Evolutionary conservation across 37 sponge, comb jelly and placozoan species (phyloP).

Genomic region (Theonella swinhoei): DNA sequence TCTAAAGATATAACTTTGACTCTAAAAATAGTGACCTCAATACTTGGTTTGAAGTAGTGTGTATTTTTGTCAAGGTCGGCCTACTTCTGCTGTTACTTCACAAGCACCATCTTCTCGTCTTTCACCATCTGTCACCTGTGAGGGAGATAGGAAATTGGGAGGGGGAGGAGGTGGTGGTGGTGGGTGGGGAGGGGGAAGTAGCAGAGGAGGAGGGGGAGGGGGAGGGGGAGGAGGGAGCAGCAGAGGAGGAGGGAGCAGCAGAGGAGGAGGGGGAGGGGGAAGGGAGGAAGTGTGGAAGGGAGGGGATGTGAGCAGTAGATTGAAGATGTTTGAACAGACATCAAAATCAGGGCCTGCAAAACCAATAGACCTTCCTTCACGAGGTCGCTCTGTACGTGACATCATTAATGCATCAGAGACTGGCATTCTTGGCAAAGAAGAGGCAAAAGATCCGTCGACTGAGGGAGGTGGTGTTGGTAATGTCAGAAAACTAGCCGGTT

Average conservation of each 20-base stretch:
- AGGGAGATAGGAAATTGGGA: background rate
- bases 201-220: background rate
- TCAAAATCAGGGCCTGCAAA: background rate
- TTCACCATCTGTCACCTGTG: too few species aligned
- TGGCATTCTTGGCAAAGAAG: background rate
- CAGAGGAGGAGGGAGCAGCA: background rate
- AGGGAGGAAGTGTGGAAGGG: background rate
- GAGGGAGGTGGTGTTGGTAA: background rate
- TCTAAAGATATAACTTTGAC: too few species aligned
- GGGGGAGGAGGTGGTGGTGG: background rate
- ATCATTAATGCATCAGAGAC: constrained; percentile 3
- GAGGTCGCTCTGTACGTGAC: background rate
- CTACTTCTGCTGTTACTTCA: background rate
- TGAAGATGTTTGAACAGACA: constrained; percentile 41
- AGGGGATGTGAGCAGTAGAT: constrained; percentile 1
- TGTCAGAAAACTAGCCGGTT: background rate
- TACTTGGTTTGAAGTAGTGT: background rate
- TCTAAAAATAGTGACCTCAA: too few species aligned
- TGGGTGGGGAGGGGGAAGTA: background rate
- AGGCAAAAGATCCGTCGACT: background rate
- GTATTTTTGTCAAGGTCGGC: background rate
- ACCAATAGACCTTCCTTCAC: background rate
- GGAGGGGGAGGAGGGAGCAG: background rate
- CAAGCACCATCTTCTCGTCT: background rate
- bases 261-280: background rate